phyloP scores from a whole-genome alignment of 2,113 vertebrate genomes.

The Tangachromis dhanisi region DNA sequence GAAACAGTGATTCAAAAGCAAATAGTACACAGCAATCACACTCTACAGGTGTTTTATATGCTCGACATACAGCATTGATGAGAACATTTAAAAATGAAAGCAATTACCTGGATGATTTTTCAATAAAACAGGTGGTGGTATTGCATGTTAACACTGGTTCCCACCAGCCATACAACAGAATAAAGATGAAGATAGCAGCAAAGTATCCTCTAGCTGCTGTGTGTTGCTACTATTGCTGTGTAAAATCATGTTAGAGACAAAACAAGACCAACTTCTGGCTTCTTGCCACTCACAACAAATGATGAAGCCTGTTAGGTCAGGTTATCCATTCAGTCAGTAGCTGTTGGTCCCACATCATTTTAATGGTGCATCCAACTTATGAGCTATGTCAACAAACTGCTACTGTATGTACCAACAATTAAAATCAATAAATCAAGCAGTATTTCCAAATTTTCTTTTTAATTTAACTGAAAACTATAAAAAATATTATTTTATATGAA shows the following conservation, averaged over 20 bases:
- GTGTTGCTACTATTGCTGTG: neutral
- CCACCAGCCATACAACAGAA: neutral
- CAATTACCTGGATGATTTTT: neutral
- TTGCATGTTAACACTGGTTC: neutral
- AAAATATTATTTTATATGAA: neutral
- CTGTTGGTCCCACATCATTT: neutral
- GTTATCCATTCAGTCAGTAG: neutral
- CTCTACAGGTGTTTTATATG: neutral
- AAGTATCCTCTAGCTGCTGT: neutral
- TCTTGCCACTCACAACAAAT: neutral
- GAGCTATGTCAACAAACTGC: neutral
- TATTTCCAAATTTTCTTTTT: neutral
- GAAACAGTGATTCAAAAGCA: neutral
- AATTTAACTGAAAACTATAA: neutral
- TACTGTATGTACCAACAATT: neutral
- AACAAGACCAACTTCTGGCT: neutral
- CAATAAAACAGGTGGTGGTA: neutral
- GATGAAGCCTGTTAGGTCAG: neutral
- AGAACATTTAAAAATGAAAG: neutral
- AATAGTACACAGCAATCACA: neutral
- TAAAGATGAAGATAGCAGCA: neutral
- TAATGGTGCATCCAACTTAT: neutral
- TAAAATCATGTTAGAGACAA: neutral
- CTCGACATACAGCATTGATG: neutral
- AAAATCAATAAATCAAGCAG: neutral